Conservation (phyloP, 2,888 invertebrate species). For the Spisula solida region DNA sequence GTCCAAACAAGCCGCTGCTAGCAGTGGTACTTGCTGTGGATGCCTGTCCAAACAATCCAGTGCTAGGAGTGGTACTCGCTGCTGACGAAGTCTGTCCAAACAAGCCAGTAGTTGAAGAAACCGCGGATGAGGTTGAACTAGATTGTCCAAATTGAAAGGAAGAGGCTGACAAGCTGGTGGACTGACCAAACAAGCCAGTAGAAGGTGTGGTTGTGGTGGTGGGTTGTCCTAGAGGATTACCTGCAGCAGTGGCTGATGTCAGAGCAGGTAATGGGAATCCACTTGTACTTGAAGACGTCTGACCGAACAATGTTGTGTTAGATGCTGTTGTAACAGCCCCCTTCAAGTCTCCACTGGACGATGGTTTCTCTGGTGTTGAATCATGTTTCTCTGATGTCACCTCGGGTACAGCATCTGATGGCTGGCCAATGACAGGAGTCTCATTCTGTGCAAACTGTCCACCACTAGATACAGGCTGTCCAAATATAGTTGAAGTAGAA, state of each 20-base stretch:
- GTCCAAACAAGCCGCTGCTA: slow-evolving; percentile 55
- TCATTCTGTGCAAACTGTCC: slow-evolving; percentile 54
- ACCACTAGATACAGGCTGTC: slow-evolving; percentile 26
- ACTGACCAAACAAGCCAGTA: slow-evolving; percentile 34
- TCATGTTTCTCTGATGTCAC: slow-evolving; percentile 18
- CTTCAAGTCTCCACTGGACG: slow-evolving; percentile 17
- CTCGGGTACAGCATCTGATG: slow-evolving; percentile 33
- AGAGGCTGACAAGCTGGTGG: neutral
- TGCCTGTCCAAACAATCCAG: slow-evolving; percentile 57
- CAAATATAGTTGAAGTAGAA: slow-evolving; percentile 55
- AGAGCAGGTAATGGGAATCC: slow-evolving; percentile 18
- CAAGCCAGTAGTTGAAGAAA: slow-evolving; percentile 47
- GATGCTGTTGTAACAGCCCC: slow-evolving; percentile 22
- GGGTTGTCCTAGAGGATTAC: slow-evolving; percentile 45
- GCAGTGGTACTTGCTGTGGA: slow-evolving; percentile 35
- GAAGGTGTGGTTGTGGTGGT: slow-evolving; percentile 36
- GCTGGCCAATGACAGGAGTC: slow-evolving; percentile 30
- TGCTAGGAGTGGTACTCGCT: slow-evolving; percentile 35
- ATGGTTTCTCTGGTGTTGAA: slow-evolving; percentile 11
- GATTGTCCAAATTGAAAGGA: slow-evolving; percentile 30
- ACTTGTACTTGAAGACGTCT: slow-evolving; percentile 48
- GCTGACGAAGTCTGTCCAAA: slow-evolving; percentile 53
- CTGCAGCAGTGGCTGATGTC: slow-evolving; percentile 48
- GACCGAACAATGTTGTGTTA: slow-evolving; percentile 55
- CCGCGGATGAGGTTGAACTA: slow-evolving; percentile 19